Evolutionary conservation across 2,797 vertebrate genomes (phyloP).

Genomic region (Gambelia wislizenii): DNA sequence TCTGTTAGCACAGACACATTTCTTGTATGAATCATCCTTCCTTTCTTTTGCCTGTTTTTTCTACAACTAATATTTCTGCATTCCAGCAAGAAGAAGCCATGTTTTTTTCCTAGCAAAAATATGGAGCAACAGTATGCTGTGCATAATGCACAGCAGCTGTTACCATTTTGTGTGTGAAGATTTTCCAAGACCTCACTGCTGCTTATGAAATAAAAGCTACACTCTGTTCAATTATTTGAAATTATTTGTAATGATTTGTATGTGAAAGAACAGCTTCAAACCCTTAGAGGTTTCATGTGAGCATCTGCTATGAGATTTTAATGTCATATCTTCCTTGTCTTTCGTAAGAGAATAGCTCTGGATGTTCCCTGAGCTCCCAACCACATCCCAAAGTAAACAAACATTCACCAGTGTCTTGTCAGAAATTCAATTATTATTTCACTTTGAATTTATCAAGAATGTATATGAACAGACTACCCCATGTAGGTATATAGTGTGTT

Average conservation of each 20-base stretch:
- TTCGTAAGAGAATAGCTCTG: conserved; percentile 8
- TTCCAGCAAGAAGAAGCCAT: neutral
- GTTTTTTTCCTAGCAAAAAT: neutral
- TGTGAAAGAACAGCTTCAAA: conserved; percentile 8
- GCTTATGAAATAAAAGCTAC: conserved; percentile 18
- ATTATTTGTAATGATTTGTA: conserved; percentile 16
- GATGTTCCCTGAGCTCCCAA: conserved; percentile 1
- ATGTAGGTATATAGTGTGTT: too few species aligned
- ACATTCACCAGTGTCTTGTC: neutral
- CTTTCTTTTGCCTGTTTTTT: neutral
- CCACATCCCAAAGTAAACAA: conserved; percentile 9
- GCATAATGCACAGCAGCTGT: conserved; percentile 30
- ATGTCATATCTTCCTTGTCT: conserved; percentile 11
- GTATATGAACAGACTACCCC: neutral
- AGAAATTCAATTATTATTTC: neutral
- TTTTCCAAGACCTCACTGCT: conserved; percentile 32
- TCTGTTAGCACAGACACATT: neutral
- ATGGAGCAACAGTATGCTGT: neutral
- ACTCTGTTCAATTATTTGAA: neutral
- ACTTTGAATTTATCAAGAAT: neutral
- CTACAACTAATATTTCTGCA: neutral
- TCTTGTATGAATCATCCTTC: neutral
- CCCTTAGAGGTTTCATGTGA: conserved; percentile 18
- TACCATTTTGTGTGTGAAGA: conserved; percentile 13
- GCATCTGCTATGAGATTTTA: conserved; percentile 11